A percentile compares a stretch with the other conserved stretches of the same genome.
Evolutionary conservation across 53 echinoderm and acorn worm genomes (phyloP).

Genomic region (Paracentrotus lividus): DNA sequence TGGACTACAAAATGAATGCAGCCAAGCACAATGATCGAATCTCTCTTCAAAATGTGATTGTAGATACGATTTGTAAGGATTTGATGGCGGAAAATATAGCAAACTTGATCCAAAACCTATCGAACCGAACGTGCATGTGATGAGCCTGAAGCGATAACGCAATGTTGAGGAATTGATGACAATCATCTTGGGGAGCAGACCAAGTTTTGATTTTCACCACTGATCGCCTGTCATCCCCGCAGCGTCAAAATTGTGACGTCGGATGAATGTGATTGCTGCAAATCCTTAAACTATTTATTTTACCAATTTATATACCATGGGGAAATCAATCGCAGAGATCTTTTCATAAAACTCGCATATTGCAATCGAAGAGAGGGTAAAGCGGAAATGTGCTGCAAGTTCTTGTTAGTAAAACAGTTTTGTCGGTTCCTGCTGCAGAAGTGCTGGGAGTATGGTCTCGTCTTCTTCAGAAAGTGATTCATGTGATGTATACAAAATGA

Average conservation of each 20-base stretch:
- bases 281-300: neutral
- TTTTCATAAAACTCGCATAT: neutral
- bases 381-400: neutral
- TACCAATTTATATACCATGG: slow-evolving; percentile 1
- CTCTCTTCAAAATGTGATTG: slow-evolving; percentile 38
- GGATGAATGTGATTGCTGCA: neutral
- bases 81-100: slow-evolving; percentile 32
- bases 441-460: neutral
- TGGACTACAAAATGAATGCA: slow-evolving; percentile 15
- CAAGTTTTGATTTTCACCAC: slow-evolving; percentile 13
- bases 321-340: slow-evolving; percentile 20
- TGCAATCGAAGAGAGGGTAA: neutral
- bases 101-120: slow-evolving; percentile 46
- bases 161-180: slow-evolving; percentile 27
- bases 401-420: neutral
- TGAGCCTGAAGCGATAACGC: slow-evolving; percentile 36
- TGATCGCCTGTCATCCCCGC: slow-evolving; percentile 28
- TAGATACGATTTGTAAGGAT: slow-evolving; percentile 15
- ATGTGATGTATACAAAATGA: neutral
- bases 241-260: slow-evolving; percentile 39
- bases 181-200: slow-evolving; percentile 26
- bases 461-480: neutral
- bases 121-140: slow-evolving; percentile 35
- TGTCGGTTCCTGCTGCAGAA: neutral
- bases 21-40: slow-evolving; percentile 48